Evolutionary conservation across 2,797 vertebrate genomes (phyloP), one percentile per base, ranked within the genome.

Genomic region (Chrosomus eos): DNA sequence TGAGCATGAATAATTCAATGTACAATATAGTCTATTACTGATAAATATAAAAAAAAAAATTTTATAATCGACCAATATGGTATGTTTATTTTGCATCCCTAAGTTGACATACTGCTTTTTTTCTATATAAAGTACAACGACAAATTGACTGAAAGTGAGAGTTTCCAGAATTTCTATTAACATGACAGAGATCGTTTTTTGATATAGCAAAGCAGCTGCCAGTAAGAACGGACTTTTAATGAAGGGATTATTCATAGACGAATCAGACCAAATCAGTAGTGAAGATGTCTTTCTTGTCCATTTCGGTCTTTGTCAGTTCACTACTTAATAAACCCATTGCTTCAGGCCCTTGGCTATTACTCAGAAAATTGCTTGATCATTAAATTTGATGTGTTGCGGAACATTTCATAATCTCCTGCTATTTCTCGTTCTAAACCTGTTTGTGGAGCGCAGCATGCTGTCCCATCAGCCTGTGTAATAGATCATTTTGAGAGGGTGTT

Each of bases 401-500:
- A 80, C n/a, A 64, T 71, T 73, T 79, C 68, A 80, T 80, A 76
- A 66, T 72, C 67, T 80, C 36, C 38, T 23, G 67, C 68, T 82
- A 58, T 60, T 60, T 40, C 55, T 73, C 23, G 67, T 64, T 85
- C 51, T 64, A 85, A 80, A 73, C 28, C 51, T 70, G 64, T 78
- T 53, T 55, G 38, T n/a, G 13, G 48, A 45, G 36, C 28, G 23
- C 82, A 45, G 64, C 74, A 84, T 84, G 74, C 51, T 58, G 58
- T 73, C 68, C 68, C 83, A 51, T 71, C 67, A 71, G 83, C 67
- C 16, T 8, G 40, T 72, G 55, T 51, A 85, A 85, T 85, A 40
- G 40, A 85, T 85, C 76, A 85, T 73, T 48, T 40, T 73, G 68
- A 66, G 68, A 85, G 43, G 83, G 43, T 71, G 75, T 16, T 13